phyloP scores from a whole-genome alignment of 2,113 vertebrate genomes.

The Promerops cafer region DNA sequence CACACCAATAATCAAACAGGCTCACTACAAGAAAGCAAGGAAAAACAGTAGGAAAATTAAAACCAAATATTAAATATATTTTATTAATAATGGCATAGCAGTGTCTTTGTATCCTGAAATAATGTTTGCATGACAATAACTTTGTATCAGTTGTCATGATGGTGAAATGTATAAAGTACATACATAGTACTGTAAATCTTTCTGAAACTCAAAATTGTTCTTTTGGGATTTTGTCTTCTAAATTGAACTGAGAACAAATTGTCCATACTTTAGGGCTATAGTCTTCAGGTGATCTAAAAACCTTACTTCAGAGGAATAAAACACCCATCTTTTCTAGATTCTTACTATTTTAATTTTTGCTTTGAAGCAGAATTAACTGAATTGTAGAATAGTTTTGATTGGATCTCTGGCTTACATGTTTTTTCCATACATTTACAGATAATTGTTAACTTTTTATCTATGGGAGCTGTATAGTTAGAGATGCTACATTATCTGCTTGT shows the following conservation, averaged over 20 bases:
- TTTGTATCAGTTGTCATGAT: neutral
- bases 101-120: neutral
- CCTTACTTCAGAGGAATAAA: neutral
- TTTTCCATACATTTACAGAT: neutral
- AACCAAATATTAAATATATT: neutral
- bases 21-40: neutral
- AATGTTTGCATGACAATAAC: neutral
- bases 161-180: neutral
- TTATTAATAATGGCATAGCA: neutral
- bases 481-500: neutral
- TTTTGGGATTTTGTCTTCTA: neutral
- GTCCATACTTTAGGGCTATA: neutral
- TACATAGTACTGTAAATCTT: neutral
- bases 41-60: neutral
- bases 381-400: neutral
- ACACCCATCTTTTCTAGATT: neutral
- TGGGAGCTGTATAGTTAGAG: neutral
- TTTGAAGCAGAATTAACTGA: neutral
- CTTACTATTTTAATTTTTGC: neutral
- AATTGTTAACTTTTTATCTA: neutral
- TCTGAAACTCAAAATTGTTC: neutral
- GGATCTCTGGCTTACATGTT: neutral
- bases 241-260: neutral
- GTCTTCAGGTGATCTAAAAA: neutral
- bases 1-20: neutral